Evolutionary conservation across 2,888 invertebrate species (phyloP), one percentile per base, ranked within the genome.

Genomic region (Scaptomyza parva): DNA sequence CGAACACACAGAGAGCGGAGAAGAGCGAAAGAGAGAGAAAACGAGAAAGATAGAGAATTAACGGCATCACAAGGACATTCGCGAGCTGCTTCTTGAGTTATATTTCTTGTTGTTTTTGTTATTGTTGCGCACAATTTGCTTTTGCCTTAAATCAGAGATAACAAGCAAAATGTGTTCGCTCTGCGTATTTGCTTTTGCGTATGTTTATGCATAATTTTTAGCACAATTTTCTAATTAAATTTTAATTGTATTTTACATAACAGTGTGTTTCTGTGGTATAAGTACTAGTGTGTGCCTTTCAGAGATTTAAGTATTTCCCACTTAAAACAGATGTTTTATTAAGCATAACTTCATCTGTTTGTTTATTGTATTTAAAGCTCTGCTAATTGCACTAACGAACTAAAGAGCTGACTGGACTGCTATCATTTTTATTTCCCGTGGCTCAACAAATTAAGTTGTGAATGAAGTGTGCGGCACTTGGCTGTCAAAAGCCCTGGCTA

Each of bases 401-500:
- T 51, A 4, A 40, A 43, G 26, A 64, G 24, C 39, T 54, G 44
- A 35, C 53, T 26, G 37, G 17, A 20, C 28, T 52, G 12, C 47
- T 44, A 40, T 22, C 35, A 62, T 79, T 48, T 30, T 58, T 64
- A 8, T 64, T 64, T 40, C 62, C 67, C 59, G 26, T 28, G 53
- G 9, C 30, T 17, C 33, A 24, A 41, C 7, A 14, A 17, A 43
- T 54, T 18, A 30, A 22, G 26, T 37, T 51, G 33, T 26, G 50
- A 61, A 53, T 77, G 48, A 22, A 68, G 64, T 63, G 54, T 61
- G 37, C 43, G 67, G 66, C 75, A 86, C 80, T 83, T 76, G 80
- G 65, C 81, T 83, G 79, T 71, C 73, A 70, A 81, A 87, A 83
- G 87, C 78, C 64, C 61, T n/a, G 57, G 62, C 64, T 88, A 88